phyloP scores from a whole-genome alignment of 2,888 invertebrate genomes.

The Eristalis intricaria region DNA sequence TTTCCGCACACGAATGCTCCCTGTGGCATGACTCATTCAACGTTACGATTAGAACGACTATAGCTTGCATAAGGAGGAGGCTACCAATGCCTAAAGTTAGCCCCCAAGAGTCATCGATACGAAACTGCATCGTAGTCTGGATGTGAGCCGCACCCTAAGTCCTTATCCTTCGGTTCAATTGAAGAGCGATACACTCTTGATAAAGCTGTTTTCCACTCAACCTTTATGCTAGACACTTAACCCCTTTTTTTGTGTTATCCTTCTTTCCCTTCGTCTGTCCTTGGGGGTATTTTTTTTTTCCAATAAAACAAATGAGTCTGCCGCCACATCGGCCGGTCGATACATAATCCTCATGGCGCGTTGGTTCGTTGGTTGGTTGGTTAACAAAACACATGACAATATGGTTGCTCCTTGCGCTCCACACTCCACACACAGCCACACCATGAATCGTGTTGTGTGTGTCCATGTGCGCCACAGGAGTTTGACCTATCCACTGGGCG shows the following conservation, averaged over 20 bases:
- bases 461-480: slow-evolving; percentile 21
- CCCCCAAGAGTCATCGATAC: not conserved
- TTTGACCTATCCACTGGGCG: slow-evolving; percentile 58
- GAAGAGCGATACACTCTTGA: slow-evolving; percentile 49
- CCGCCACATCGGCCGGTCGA: slow-evolving; percentile 55
- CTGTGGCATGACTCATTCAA: not conserved
- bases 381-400: slow-evolving; percentile 52
- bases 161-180: slow-evolving; percentile 66
- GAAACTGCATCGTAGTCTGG: not conserved
- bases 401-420: slow-evolving; percentile 27
- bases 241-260: slow-evolving; percentile 45
- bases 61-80: not conserved
- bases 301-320: slow-evolving; percentile 1
- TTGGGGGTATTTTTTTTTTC: not conserved
- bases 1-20: not conserved
- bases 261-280: slow-evolving; percentile 1
- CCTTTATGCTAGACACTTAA: slow-evolving; percentile 67
- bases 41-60: not conserved
- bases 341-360: slow-evolving; percentile 46
- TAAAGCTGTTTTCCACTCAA: slow-evolving; percentile 67
- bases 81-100: not conserved
- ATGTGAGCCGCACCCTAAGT: not conserved
- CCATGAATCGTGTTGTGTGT: not conserved
- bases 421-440: not conserved
- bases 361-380: not conserved